Percentiles rank a stretch among this genome's conserved stretches.
phyloP scores from a whole-genome alignment of 2,113 vertebrate genomes.

The Dasyprocta punctata region DNA sequence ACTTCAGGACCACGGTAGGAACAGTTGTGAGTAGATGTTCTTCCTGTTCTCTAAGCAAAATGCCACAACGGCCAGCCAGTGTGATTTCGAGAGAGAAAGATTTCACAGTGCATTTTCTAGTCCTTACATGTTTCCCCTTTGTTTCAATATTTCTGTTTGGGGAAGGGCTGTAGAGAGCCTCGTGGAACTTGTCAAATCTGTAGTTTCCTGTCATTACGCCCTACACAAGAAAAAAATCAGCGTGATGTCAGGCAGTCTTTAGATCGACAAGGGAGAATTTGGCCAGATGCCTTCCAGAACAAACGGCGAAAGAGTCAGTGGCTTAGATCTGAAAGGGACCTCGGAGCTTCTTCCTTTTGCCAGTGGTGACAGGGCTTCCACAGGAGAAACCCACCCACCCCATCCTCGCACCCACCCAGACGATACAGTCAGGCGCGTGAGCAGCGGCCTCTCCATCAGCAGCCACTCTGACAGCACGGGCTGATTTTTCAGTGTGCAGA shows the following conservation, averaged over 20 bases:
- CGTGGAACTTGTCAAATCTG: not conserved
- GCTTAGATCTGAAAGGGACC: not conserved
- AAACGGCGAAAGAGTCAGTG: not conserved
- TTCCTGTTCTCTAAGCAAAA: not conserved
- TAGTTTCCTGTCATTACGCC: not conserved
- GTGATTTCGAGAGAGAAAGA: not conserved
- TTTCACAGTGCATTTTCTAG: slow-evolving; percentile 8
- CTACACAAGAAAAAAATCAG: not conserved
- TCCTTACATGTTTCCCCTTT: not conserved
- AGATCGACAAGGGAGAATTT: not conserved
- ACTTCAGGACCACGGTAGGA: not conserved
- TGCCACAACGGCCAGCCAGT: not conserved
- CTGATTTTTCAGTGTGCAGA: slow-evolving; percentile 71
- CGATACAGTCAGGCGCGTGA: not conserved
- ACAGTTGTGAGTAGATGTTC: no score
- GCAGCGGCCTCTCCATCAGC: slow-evolving; percentile 38
- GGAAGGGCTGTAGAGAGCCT: not conserved
- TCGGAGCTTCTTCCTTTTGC: not conserved
- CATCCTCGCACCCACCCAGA: not conserved
- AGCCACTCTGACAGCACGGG: slow-evolving; percentile 52
- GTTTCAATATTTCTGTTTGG: slow-evolving; percentile 3
- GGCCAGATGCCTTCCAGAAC: slow-evolving; percentile 34
- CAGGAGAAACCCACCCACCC: not conserved
- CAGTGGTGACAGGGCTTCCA: rapidly evolving
- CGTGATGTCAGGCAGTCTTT: not conserved